phyloP scores from a whole-genome alignment of 2,797 vertebrate genomes.

The Kryptolebias ocellatus region DNA sequence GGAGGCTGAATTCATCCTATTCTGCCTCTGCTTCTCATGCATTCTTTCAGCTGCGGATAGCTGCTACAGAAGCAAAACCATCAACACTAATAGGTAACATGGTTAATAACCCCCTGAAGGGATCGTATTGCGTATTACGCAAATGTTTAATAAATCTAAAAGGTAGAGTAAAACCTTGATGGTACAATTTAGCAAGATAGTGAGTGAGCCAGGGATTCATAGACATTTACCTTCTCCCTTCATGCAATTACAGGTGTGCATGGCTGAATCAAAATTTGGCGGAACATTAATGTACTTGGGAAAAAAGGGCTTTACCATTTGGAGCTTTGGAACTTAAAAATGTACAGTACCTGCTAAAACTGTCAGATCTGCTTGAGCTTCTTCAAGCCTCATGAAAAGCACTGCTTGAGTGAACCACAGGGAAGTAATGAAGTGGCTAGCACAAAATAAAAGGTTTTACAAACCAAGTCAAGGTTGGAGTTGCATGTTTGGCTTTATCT shows the following conservation, averaged over 20 bases:
- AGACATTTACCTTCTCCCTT: constrained; percentile 21
- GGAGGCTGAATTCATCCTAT: constrained; percentile 51
- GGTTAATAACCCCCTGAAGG: constrained; percentile 64
- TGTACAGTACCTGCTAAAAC: background rate
- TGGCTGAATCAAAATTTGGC: constrained; percentile 25
- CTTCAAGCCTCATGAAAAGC: background rate
- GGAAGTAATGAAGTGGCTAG: background rate
- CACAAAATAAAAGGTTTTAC: background rate
- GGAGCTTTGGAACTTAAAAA: background rate
- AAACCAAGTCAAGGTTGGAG: background rate
- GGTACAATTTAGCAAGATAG: constrained; percentile 44
- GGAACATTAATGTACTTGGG: background rate
- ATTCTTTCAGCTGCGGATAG: constrained; percentile 41
- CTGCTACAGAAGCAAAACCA: constrained; percentile 49
- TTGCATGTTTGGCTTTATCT: no score
- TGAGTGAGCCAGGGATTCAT: constrained; percentile 31
- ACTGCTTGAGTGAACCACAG: background rate
- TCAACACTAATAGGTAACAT: constrained; percentile 63
- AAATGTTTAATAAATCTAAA: constrained; percentile 62
- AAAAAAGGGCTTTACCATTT: background rate
- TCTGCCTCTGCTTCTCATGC: constrained; percentile 25
- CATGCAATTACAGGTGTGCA: constrained; percentile 36
- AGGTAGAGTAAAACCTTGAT: constrained; percentile 39
- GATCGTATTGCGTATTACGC: constrained; percentile 56
- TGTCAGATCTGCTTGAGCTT: background rate